phyloP scores from a whole-genome alignment of 2,888 invertebrate genomes.

The Pachydiplax longipennis region DNA sequence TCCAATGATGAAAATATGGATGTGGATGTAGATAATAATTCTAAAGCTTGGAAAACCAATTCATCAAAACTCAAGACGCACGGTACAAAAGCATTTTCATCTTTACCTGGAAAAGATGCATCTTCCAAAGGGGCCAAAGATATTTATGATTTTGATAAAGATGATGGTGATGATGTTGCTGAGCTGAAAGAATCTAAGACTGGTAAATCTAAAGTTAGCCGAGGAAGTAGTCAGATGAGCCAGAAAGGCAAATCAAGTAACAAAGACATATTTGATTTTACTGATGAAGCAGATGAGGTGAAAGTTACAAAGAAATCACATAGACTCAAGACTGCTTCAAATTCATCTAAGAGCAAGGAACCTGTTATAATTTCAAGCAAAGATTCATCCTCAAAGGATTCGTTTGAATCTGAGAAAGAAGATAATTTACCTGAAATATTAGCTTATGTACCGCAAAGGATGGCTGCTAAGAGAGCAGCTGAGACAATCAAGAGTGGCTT shows the following conservation, averaged over 20 bases:
- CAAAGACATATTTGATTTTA: constrained; percentile 31
- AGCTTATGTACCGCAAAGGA: constrained; percentile 86
- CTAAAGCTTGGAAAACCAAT: constrained; percentile 11
- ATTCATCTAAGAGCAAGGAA: constrained; percentile 17
- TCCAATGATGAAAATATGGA: constrained; percentile 57
- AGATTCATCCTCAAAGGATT: constrained; percentile 29
- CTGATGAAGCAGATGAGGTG: constrained; percentile 15
- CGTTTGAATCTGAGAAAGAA: constrained; percentile 58
- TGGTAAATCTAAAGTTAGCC: not conserved
- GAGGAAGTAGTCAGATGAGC: not conserved
- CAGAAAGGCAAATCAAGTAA: constrained; percentile 16
- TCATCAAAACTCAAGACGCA: constrained; percentile 16
- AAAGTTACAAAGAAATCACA: not conserved
- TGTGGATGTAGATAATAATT: constrained; percentile 37
- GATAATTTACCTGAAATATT: constrained; percentile 67
- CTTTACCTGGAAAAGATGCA: not conserved
- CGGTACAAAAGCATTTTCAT: constrained; percentile 8
- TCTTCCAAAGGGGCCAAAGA: constrained; percentile 34
- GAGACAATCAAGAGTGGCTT: constrained; percentile 86
- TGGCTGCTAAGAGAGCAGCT: constrained; percentile 90
- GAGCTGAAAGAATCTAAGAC: constrained; percentile 20
- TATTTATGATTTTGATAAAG: constrained; percentile 52
- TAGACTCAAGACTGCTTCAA: not conserved
- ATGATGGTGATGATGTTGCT: constrained; percentile 39
- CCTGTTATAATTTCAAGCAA: not conserved